phyloP scores from a whole-genome alignment of 2,797 vertebrate species.

The Neopelma chrysocephalum region DNA sequence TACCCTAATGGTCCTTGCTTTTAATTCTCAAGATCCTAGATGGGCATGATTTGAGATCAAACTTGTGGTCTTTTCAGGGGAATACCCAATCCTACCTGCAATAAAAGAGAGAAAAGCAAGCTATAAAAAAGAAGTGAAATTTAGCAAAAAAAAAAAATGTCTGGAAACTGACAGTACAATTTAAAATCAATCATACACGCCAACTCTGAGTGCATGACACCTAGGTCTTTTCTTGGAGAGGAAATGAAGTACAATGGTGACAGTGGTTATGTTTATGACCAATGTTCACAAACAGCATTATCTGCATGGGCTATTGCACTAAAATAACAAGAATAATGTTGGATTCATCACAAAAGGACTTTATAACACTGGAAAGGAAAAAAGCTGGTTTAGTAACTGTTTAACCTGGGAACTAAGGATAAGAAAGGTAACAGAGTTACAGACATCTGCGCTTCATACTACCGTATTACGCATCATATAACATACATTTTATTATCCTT shows the following conservation, averaged over 20 bases:
- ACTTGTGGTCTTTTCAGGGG: neutral
- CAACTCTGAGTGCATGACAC: neutral
- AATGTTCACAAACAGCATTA: neutral
- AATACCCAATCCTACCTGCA: neutral
- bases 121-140: neutral
- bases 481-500: neutral
- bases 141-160: neutral
- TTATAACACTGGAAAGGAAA: neutral
- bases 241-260: neutral
- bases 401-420: neutral
- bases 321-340: neutral
- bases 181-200: neutral
- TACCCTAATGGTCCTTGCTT: neutral
- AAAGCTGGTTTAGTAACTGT: neutral
- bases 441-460: neutral
- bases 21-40: neutral
- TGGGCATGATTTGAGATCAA: neutral
- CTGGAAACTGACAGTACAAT: neutral
- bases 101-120: neutral
- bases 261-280: neutral
- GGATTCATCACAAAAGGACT: neutral
- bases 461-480: neutral
- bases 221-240: neutral
- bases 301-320: neutral
- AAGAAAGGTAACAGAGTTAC: neutral